phyloP scores from a whole-genome alignment of 2,113 vertebrate species.

The Haemorhous mexicanus region DNA sequence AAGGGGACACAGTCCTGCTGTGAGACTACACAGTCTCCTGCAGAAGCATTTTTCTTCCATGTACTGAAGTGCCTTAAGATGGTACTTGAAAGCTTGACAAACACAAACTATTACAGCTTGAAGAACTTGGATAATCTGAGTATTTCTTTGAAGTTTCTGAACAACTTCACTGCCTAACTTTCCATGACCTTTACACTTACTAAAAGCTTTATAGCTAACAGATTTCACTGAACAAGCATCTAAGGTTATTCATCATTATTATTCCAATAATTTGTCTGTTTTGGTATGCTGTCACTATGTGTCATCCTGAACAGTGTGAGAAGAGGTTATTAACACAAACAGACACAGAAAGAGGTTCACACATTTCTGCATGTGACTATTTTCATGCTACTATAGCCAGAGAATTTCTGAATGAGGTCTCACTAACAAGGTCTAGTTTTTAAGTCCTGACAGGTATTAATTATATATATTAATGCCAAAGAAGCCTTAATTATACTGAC shows the following conservation, averaged over 20 bases:
- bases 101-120: background rate
- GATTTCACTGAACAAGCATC: background rate
- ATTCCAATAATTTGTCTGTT: background rate
- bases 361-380: background rate
- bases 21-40: background rate
- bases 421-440: background rate
- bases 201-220: background rate
- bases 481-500: background rate
- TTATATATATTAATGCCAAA: background rate
- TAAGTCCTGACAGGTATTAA: background rate
- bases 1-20: background rate
- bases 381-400: background rate
- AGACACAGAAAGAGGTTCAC: background rate
- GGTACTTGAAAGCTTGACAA: conserved; percentile 40
- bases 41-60: background rate
- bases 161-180: background rate
- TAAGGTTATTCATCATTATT: background rate
- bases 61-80: background rate
- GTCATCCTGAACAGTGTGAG: background rate
- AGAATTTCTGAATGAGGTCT: background rate
- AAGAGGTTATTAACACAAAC: background rate
- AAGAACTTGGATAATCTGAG: background rate
- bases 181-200: background rate
- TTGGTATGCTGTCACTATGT: background rate
- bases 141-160: conserved; percentile 11